phyloP scores from a whole-genome alignment of 2,797 vertebrate genomes.

The Thalassophryne amazonica region DNA sequence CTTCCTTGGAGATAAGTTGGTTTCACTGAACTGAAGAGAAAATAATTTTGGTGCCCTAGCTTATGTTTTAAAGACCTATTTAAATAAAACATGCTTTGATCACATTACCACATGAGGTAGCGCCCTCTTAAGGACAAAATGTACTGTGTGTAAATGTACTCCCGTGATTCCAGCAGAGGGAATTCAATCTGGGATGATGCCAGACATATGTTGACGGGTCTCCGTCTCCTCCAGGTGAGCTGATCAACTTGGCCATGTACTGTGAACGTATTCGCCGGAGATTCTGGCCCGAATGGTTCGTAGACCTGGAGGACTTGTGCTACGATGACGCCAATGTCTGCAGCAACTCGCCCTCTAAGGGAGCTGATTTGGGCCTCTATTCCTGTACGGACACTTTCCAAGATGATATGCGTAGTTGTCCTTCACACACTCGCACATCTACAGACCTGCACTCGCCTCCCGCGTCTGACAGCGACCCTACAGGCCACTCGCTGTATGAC shows the following conservation, averaged over 20 bases:
- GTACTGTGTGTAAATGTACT: too few relatives aligned
- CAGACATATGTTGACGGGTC: not conserved
- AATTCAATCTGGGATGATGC: too few relatives aligned
- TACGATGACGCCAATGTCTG: slow-evolving; percentile 85
- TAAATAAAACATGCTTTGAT: too few relatives aligned
- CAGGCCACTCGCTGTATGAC: slow-evolving; percentile 93
- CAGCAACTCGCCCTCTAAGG: slow-evolving; percentile 81
- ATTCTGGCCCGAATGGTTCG: slow-evolving; percentile 98
- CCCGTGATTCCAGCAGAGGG: too few relatives aligned
- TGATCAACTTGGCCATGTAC: slow-evolving; percentile 99
- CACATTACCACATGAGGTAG: too few relatives aligned
- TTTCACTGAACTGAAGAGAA: too few relatives aligned
- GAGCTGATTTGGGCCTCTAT: slow-evolving; percentile 91
- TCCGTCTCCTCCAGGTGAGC: slow-evolving; percentile 82
- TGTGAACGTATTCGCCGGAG: slow-evolving; percentile 95
- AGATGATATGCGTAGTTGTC: slow-evolving; percentile 82
- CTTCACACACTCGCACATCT: slow-evolving; percentile 81
- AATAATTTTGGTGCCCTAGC: too few relatives aligned
- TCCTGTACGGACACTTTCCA: slow-evolving; percentile 91
- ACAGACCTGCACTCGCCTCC: slow-evolving; percentile 58
- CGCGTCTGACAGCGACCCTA: slow-evolving; percentile 92
- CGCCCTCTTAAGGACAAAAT: too few relatives aligned
- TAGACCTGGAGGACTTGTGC: slow-evolving; percentile 87
- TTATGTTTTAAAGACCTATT: too few relatives aligned
- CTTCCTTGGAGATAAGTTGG: too few relatives aligned